Percentiles rank a stretch among this genome's conserved stretches.
Evolutionary conservation across 1,140 invertebrate genomes (phyloP).

Genomic region (Holotrichia oblita): DNA sequence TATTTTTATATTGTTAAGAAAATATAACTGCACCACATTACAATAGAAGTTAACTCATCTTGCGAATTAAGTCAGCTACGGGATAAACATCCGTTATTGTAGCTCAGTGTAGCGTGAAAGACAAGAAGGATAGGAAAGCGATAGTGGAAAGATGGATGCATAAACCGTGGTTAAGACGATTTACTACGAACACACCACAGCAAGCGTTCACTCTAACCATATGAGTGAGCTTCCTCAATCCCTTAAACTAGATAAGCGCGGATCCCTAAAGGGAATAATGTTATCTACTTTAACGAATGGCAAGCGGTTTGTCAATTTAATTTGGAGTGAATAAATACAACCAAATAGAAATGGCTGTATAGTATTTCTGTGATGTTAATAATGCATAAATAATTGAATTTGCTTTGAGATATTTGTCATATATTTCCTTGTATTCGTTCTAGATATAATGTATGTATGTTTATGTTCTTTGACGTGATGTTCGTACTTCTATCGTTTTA

Average conservation of each 20-base stretch:
- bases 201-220: not conserved
- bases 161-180: slow-evolving; percentile 11
- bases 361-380: too few relatives aligned
- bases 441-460: too few relatives aligned
- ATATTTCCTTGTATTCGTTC: too few relatives aligned
- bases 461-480: too few relatives aligned
- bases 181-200: not conserved
- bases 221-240: not conserved
- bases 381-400: too few relatives aligned
- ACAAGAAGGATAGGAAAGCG: not conserved
- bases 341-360: too few relatives aligned
- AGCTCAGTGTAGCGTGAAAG: not conserved
- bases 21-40: too few relatives aligned
- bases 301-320: not conserved
- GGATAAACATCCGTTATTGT: not conserved
- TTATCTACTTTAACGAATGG: not conserved
- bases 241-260: not conserved
- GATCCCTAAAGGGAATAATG: not conserved
- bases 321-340: too few relatives aligned
- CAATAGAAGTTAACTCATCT: not conserved
- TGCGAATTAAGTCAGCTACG: not conserved
- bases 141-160: slow-evolving; percentile 5
- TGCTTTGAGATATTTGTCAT: too few relatives aligned
- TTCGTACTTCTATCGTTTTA: too few relatives aligned
- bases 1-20: too few relatives aligned